Evolutionary conservation across 2,113 vertebrate genomes (phyloP).

Genomic region (Elephantulus edwardii): DNA sequence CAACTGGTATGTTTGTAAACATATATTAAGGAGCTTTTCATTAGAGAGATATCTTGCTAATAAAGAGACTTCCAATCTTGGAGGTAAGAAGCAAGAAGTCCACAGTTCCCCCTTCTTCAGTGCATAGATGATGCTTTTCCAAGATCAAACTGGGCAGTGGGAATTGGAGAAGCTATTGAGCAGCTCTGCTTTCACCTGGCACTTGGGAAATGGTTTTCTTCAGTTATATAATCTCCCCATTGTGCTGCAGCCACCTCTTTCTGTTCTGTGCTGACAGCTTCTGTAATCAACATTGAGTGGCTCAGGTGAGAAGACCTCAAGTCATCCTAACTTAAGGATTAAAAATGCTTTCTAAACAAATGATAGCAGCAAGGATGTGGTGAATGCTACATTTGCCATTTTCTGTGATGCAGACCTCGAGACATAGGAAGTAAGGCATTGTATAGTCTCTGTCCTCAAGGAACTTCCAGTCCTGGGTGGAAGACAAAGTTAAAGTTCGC

Average conservation of each 20-base stretch:
- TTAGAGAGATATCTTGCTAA: not conserved
- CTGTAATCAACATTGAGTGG: not conserved
- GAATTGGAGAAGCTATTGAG: not conserved
- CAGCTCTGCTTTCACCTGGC: not conserved
- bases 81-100: not conserved
- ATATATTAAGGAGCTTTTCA: not conserved
- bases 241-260: not conserved
- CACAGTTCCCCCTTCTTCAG: not conserved
- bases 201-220: not conserved
- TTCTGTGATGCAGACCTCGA: not conserved
- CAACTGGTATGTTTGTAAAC: not conserved
- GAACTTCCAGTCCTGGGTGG: not conserved
- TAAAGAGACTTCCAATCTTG: not conserved
- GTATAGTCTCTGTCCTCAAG: not conserved
- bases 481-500: not conserved
- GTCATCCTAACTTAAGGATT: not conserved
- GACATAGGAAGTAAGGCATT: not conserved
- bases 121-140: slow-evolving; percentile 1
- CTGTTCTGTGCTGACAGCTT: not conserved
- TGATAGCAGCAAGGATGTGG: not conserved
- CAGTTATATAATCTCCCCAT: not conserved
- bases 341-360: not conserved
- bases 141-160: not conserved
- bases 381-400: not conserved
- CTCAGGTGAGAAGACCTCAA: not conserved